A percentile compares a stretch with the other conserved stretches of the same genome.
Conservation (phyloP, 2,888 invertebrate species). For the Mythimna impura region DNA sequence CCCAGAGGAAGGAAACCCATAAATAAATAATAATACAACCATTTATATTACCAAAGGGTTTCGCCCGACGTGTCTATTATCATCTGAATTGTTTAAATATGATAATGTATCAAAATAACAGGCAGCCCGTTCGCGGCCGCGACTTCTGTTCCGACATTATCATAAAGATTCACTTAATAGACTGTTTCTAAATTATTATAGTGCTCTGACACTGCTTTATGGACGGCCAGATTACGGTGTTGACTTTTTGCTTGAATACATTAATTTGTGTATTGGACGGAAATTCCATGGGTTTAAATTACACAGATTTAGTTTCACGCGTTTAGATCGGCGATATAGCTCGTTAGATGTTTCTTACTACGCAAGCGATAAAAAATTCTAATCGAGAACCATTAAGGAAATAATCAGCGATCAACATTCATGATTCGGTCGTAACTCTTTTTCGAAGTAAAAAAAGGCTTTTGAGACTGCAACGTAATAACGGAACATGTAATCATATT, state of each 20-base stretch:
- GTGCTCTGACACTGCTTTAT: conserved; percentile 86
- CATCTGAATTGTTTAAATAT: conserved; percentile 91
- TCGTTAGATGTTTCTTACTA: conserved; percentile 63
- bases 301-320: conserved; percentile 60
- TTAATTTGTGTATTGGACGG: conserved; percentile 73
- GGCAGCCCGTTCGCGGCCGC: conserved; percentile 86
- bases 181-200: conserved; percentile 89
- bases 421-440: conserved; percentile 75
- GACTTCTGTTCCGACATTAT: conserved; percentile 89
- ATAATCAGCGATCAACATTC: conserved; percentile 77
- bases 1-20: conserved; percentile 89
- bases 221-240: conserved; percentile 79
- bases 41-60: conserved; percentile 91
- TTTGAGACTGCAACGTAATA: conserved; percentile 75
- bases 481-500: conserved; percentile 81
- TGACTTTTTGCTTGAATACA: conserved; percentile 77
- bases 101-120: conserved; percentile 90
- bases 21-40: conserved; percentile 91
- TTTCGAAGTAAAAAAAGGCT: conserved; percentile 74
- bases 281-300: conserved; percentile 72
- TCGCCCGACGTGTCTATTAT: conserved; percentile 90
- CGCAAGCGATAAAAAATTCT: conserved; percentile 68
- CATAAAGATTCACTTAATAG: conserved; percentile 90
- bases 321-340: conserved; percentile 56
- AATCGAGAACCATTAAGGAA: conserved; percentile 72